Evolutionary conservation across 2,888 invertebrate genomes (phyloP).

Genomic region (Microplitis manilae): DNA sequence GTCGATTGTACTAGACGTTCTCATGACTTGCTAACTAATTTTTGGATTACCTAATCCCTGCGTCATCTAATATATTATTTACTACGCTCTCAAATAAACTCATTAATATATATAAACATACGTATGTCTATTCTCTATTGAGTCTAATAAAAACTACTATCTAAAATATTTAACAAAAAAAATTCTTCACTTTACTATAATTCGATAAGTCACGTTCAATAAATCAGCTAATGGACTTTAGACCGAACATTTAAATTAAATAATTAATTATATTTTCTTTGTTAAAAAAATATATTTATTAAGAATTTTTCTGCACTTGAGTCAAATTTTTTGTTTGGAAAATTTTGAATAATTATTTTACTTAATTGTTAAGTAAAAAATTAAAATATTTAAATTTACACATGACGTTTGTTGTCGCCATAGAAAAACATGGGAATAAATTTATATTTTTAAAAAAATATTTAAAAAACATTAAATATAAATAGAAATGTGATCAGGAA

Average conservation of each 20-base stretch:
- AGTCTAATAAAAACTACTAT: background rate
- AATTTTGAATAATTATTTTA: too few relatives aligned
- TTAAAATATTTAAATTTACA: too few relatives aligned
- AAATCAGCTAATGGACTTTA: background rate
- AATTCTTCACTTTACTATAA: background rate
- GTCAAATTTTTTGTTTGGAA: too few relatives aligned
- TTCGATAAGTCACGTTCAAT: background rate
- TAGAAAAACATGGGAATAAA: background rate
- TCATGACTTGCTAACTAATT: background rate
- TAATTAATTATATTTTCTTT: background rate
- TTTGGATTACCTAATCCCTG: constrained; percentile 3
- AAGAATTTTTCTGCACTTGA: too few relatives aligned
- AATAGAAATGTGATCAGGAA: background rate
- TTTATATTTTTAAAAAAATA: background rate
- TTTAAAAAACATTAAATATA: background rate
- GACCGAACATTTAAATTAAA: background rate
- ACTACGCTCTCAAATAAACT: constrained; percentile 27
- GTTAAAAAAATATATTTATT: background rate
- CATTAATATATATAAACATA: background rate
- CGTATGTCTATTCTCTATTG: background rate
- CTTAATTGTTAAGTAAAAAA: too few relatives aligned
- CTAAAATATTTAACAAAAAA: background rate
- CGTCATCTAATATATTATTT: constrained; percentile 25
- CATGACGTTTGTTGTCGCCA: too few relatives aligned
- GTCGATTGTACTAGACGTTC: constrained; percentile 1